Conservation (phyloP, 2,797 vertebrate genomes). For the Ctenopoma multispine region DNA sequence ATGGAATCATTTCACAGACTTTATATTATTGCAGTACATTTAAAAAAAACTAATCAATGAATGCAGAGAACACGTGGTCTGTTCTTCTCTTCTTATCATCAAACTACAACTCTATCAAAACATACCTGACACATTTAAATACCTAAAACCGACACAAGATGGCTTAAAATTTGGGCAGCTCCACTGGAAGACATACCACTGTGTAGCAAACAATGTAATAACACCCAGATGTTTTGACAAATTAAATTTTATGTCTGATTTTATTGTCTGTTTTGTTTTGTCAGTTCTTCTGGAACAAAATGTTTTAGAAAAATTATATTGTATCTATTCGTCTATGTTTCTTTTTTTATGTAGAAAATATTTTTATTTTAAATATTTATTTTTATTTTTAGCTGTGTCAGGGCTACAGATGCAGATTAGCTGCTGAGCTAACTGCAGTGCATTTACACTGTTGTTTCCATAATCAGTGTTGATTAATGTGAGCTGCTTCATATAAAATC, state of each 20-base stretch:
- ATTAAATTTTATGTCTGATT: too few relatives aligned
- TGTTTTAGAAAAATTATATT: too few relatives aligned
- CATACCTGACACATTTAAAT: slow-evolving; percentile 46
- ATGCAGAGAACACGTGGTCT: slow-evolving; percentile 10
- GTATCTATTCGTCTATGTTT: too few relatives aligned
- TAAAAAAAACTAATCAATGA: slow-evolving; percentile 19
- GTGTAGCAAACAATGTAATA: slow-evolving; percentile 14
- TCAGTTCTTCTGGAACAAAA: too few relatives aligned
- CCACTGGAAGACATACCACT: slow-evolving; percentile 47
- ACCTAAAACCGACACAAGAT: slow-evolving; percentile 66
- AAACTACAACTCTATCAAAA: slow-evolving; percentile 44
- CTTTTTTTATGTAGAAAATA: too few relatives aligned
- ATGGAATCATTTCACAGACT: slow-evolving; percentile 32
- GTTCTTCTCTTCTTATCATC: slow-evolving; percentile 7
- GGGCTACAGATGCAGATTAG: not conserved
- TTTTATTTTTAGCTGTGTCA: not conserved
- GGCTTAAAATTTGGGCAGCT: slow-evolving; percentile 53
- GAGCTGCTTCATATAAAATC: not conserved
- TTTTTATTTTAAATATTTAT: too few relatives aligned
- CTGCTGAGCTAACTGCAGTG: not conserved
- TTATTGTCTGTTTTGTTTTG: too few relatives aligned
- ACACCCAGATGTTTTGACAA: not conserved
- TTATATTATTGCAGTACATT: slow-evolving; percentile 46
- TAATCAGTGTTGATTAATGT: not conserved
- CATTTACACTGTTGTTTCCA: not conserved